These are phyloP conservation scores for Terrapene triunguis DNA, from an alignment of 2,113 vertebrate genomes.

Conservation along the genomic window DNA sequence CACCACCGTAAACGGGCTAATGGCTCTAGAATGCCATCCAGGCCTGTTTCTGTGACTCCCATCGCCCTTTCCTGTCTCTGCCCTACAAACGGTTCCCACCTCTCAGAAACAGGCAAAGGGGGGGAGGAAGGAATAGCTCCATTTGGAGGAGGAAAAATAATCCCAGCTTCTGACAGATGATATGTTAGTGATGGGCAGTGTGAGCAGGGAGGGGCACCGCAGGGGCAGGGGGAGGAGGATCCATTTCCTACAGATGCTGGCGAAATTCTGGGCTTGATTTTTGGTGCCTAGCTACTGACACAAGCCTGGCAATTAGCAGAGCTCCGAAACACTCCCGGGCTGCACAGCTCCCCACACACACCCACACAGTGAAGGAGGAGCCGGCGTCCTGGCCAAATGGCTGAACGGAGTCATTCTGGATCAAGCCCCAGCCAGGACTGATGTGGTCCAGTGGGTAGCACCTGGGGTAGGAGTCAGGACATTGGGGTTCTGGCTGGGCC, in stretches of 20 bases:
- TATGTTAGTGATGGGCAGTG: neutral
- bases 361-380: neutral
- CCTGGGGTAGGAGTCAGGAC: neutral
- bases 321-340: too few species aligned
- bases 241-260: neutral
- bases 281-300: neutral
- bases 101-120: neutral
- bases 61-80: neutral
- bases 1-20: rapidly evolving
- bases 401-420: neutral
- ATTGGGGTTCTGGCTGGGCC: neutral
- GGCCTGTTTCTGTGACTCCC: neutral
- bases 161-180: neutral
- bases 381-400: neutral
- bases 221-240: too few species aligned
- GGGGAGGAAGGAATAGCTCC: neutral
- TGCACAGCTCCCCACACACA: too few species aligned
- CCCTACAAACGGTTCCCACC: neutral
- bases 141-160: neutral
- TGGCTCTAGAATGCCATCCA: neutral
- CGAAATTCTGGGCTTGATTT: neutral
- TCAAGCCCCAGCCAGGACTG: neutral
- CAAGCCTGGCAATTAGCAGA: neutral
- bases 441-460: neutral
- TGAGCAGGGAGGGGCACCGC: neutral